These are phyloP conservation scores for Tipula vernalis DNA, from an alignment of 2,888 invertebrate genomes.

Conservation along the genomic window DNA sequence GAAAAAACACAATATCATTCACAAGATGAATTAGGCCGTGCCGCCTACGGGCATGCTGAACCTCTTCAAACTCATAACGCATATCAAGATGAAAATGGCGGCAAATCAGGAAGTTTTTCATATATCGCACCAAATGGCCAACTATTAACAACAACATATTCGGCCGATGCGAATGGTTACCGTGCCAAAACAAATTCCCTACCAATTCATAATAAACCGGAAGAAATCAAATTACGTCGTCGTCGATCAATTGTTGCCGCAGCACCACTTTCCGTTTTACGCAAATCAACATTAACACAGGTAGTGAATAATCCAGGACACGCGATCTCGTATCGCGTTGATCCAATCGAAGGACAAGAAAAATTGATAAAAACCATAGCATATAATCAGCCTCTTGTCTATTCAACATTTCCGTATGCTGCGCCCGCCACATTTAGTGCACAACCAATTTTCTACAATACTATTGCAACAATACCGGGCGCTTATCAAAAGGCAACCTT, in stretches of 20 bases:
- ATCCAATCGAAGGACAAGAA: conserved; percentile 17
- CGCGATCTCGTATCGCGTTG: conserved; percentile 33
- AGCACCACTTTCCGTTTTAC: conserved; percentile 16
- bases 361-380: neutral
- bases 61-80: conserved; percentile 32
- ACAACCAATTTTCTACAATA: neutral
- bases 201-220: conserved; percentile 21
- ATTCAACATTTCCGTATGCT: neutral
- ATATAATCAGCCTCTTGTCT: neutral
- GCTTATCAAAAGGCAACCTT: neutral
- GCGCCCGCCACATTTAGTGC: neutral
- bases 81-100: conserved; percentile 31
- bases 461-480: neutral
- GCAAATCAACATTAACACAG: conserved; percentile 28
- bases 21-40: conserved; percentile 34
- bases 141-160: conserved; percentile 33
- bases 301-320: conserved; percentile 35
- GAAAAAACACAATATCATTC: conserved; percentile 33
- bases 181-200: conserved; percentile 35
- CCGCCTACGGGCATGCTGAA: conserved; percentile 32
- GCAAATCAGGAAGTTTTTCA: conserved; percentile 35
- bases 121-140: conserved; percentile 37
- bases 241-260: conserved; percentile 13
- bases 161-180: conserved; percentile 35
- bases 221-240: conserved; percentile 15